Conservation (phyloP, 2,888 invertebrate genomes). For the Drosophila atroscutellata region DNA sequence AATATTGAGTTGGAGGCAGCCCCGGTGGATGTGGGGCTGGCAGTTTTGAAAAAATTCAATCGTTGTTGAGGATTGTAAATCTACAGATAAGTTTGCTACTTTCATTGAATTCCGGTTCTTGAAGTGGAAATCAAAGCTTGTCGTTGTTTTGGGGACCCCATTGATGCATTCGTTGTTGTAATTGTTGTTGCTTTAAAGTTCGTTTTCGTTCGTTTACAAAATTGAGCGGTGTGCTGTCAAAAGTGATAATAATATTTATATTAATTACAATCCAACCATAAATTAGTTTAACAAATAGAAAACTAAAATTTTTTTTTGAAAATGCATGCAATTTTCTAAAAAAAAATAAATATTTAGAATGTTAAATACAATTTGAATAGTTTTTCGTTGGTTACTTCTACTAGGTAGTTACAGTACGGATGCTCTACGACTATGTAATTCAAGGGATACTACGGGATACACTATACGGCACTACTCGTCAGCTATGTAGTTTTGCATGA, state of each 20-base stretch:
- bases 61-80: constrained; percentile 71
- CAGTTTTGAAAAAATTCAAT: constrained; percentile 79
- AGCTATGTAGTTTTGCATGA: constrained; percentile 63
- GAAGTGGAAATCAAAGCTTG: constrained; percentile 39
- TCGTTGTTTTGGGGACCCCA: constrained; percentile 65
- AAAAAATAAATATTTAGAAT: constrained; percentile 33
- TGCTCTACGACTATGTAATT: constrained; percentile 38
- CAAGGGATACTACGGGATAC: constrained; percentile 44
- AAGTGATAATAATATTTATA: not conserved
- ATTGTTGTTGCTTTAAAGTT: constrained; percentile 54
- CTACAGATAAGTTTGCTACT: constrained; percentile 57
- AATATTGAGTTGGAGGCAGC: constrained; percentile 46
- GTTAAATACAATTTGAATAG: constrained; percentile 62
- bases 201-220: constrained; percentile 78
- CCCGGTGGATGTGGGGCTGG: constrained; percentile 28
- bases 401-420: constrained; percentile 14
- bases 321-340: constrained; percentile 53
- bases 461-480: constrained; percentile 62
- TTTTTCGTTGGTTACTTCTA: constrained; percentile 25
- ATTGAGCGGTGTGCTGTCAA: constrained; percentile 78
- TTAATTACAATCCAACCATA: constrained; percentile 7
- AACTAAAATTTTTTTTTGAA: constrained; percentile 8
- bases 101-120: constrained; percentile 47
- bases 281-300: constrained; percentile 17
- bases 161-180: constrained; percentile 70